A percentile compares a stretch with the other conserved stretches of the same genome.
These are phyloP conservation scores for Gerris lacustris DNA, from an alignment of 2,888 invertebrate genomes.

Conservation along the genomic window DNA sequence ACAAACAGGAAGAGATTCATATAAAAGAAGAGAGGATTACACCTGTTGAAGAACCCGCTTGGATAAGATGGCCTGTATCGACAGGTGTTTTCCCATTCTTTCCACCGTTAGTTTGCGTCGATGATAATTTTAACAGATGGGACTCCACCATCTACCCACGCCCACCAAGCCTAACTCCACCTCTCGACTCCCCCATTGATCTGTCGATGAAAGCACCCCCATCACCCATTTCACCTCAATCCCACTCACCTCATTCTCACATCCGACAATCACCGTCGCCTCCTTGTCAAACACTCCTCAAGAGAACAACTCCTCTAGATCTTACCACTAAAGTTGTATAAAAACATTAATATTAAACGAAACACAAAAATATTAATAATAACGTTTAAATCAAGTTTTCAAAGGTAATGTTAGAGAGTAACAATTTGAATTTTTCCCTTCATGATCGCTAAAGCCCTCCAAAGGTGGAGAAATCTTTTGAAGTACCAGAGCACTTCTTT, in stretches of 20 bases:
- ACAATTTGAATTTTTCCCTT: too few species aligned
- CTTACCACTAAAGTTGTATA: conserved; percentile 29
- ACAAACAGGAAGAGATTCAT: conserved; percentile 16
- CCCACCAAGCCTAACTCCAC: conserved; percentile 30
- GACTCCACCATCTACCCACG: conserved; percentile 16
- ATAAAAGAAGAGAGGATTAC: background rate
- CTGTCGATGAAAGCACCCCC: conserved; percentile 35
- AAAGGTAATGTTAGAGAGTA: too few species aligned
- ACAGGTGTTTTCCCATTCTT: conserved; percentile 12
- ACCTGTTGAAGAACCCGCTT: background rate
- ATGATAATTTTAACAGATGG: conserved; percentile 22
- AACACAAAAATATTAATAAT: too few species aligned
- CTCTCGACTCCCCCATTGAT: conserved; percentile 40
- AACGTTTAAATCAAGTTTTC: too few species aligned
- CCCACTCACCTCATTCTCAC: conserved; percentile 17
- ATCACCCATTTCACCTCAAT: conserved; percentile 20
- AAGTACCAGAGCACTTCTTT: too few species aligned
- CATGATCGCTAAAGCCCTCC: too few species aligned
- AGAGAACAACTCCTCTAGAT: conserved; percentile 25
- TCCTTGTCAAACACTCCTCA: conserved; percentile 15
- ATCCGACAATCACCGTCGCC: conserved; percentile 10
- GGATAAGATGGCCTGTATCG: background rate
- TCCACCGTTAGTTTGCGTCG: conserved; percentile 21
- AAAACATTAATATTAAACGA: background rate
- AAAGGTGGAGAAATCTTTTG: too few species aligned